Base-by-base conservation (phyloP, 1,140 invertebrate species). In the Rhizoglyphus robini region DNA sequence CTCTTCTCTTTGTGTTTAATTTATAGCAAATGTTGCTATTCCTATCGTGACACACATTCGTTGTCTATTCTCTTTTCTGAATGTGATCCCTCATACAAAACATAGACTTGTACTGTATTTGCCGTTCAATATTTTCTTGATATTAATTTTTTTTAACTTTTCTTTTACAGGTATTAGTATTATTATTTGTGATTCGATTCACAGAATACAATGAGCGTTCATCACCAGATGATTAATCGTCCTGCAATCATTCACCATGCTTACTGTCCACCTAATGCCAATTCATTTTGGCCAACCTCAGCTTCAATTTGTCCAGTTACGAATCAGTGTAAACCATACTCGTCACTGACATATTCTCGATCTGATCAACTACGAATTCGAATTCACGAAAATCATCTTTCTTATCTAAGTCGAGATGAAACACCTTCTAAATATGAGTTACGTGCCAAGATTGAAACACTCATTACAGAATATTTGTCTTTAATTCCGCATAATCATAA, bases 401-500 rank as follows among this genome's bases (percentile, higher is more conserved):
- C 68, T 23, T 71, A 71, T 41, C 54, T 71, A 1, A 70, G 68
- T 51, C 60, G 66, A 29, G 70, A 71, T 46, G 69, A 71, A 29
- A 68, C 63, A 2, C 70, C 70, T 4, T 34, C 65, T 0, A 71
- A 71, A 59, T 30, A 70, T 15, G 66, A 70, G 30, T 62, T 68
- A 23, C 59, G 68, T n/a, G 62, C 57, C 20, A 68, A 67, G 58
- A 32, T 71, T 3, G 68, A 71, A 48, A 57, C 30, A 30, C 65
- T 70, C 11, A 69, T 71, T 32, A 36, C 58, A 8, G 69, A 71
- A 27, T 70, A 66, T 51, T 57, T 71, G 25, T 64, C 68, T 46
- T 20, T 67, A 36, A 69, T 70, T 3, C 62, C 70, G 18, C 65
- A 70, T 68, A 38, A 27, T 27, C 27, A 68, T 32, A 71, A 70